These are phyloP conservation scores for Escarpia spicata DNA, from an alignment of 2,888 invertebrate genomes.

Conservation along the genomic window DNA sequence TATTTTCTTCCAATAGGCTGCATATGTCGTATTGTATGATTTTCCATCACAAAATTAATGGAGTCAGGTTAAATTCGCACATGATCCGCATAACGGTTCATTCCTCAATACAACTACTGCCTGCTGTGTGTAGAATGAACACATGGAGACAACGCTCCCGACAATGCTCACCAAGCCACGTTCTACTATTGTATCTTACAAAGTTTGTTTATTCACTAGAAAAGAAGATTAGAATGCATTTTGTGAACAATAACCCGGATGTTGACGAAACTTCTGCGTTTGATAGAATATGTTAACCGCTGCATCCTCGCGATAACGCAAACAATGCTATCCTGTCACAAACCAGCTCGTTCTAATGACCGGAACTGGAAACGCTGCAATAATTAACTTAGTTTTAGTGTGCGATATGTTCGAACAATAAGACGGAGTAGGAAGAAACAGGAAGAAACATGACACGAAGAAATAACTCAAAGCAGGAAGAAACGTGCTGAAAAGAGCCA, in stretches of 20 bases:
- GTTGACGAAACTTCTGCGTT: not conserved
- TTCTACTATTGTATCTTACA: no score
- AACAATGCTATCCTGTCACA: not conserved
- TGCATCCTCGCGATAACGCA: not conserved
- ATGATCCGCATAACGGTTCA: no score
- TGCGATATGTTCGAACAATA: no score
- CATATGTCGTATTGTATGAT: no score
- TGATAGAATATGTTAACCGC: not conserved
- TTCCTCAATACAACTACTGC: no score
- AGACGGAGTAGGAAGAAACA: not conserved
- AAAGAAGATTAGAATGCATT: not conserved
- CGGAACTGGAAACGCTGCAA: not conserved
- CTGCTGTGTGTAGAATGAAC: no score
- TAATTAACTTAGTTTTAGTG: not conserved
- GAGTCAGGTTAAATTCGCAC: no score
- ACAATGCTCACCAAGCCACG: no score
- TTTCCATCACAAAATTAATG: no score
- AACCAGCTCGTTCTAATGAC: not conserved
- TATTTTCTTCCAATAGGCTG: no score
- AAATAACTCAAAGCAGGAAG: not conserved
- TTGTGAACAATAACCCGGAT: not conserved
- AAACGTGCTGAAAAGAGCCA: not conserved
- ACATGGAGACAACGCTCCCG: no score
- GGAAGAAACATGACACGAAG: not conserved
- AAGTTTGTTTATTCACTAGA: no score